Percentiles rank a stretch among this genome's conserved stretches.
Evolutionary conservation across 2,888 invertebrate genomes (phyloP).

Genomic region (Smittia aterrima): DNA sequence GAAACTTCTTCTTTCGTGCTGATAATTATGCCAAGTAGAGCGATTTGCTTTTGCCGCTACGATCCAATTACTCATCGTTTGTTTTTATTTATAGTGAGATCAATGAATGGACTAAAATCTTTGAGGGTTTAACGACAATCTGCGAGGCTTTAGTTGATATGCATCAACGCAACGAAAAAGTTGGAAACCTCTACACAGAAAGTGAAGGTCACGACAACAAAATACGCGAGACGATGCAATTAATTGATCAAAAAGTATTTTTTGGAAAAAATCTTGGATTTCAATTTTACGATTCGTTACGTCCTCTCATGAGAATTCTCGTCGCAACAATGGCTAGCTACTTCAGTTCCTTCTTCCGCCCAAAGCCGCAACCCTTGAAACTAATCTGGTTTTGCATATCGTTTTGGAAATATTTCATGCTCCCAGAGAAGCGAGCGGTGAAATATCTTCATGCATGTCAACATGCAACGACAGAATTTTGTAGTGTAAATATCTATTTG

Average conservation of each 20-base stretch:
- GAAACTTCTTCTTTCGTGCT: conserved; percentile 9
- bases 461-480: conserved; percentile 61
- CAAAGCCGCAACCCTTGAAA: not conserved
- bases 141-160: conserved; percentile 67
- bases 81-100: conserved; percentile 61
- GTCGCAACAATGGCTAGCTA: not conserved
- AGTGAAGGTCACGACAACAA: not conserved
- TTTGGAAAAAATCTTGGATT: conserved; percentile 85
- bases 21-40: not conserved
- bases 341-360: not conserved
- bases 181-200: conserved; percentile 61
- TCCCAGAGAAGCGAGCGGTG: conserved; percentile 67
- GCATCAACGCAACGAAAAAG: conserved; percentile 63
- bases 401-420: conserved; percentile 67
- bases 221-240: not conserved
- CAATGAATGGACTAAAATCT: conserved; percentile 69
- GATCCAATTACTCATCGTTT: not conserved
- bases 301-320: not conserved
- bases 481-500: conserved; percentile 54
- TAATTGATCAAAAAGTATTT: conserved; percentile 80
- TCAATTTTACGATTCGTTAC: conserved; percentile 54
- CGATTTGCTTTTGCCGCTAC: not conserved
- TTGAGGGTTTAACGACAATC: conserved; percentile 70
- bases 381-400: not conserved
- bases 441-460: conserved; percentile 86